A percentile compares a stretch with the other conserved stretches of the same genome.
Conservation (phyloP, 2,888 invertebrate genomes). For the Amphipyra berbera region DNA sequence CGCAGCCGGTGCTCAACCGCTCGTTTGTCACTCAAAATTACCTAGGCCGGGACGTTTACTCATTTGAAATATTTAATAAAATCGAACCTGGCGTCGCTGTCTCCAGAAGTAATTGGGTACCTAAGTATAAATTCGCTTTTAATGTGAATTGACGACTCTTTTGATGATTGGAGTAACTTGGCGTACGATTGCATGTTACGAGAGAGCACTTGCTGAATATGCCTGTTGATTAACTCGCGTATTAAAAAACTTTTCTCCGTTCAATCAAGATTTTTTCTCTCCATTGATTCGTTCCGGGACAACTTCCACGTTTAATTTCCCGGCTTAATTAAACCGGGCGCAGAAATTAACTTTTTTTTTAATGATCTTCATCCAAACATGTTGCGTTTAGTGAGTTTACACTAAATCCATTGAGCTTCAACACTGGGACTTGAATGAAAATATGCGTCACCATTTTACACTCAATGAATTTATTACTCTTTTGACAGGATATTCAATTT, state of each 20-base stretch:
- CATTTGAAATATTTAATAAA: conserved; percentile 72
- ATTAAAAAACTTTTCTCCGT: conserved; percentile 41
- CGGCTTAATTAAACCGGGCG: conserved; percentile 75
- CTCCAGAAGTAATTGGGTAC: conserved; percentile 29
- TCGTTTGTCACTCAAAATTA: conserved; percentile 83
- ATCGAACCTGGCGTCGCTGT: conserved; percentile 46
- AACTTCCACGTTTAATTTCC: conserved; percentile 75
- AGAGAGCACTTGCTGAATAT: conserved; percentile 30
- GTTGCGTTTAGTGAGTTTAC: conserved; percentile 18
- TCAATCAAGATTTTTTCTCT: conserved; percentile 59
- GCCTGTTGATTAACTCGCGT: conserved; percentile 42
- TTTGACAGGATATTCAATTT: conserved; percentile 35
- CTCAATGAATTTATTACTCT: conserved; percentile 14
- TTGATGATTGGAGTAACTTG: not conserved
- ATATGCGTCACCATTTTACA: conserved; percentile 1
- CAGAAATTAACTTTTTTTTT: conserved; percentile 69
- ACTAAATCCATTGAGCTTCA: not conserved
- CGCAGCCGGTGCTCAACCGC: conserved; percentile 78
- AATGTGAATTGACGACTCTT: conserved; percentile 35
- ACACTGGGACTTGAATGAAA: not conserved
- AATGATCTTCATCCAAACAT: conserved; percentile 60
- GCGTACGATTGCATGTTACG: conserved; percentile 14
- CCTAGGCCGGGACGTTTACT: conserved; percentile 68
- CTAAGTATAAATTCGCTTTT: conserved; percentile 28
- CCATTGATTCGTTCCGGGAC: conserved; percentile 72